A percentile compares a stretch with the other conserved stretches of the same genome.
phyloP scores from a whole-genome alignment of 2,797 vertebrate species.

The Cottoperca gobio region DNA sequence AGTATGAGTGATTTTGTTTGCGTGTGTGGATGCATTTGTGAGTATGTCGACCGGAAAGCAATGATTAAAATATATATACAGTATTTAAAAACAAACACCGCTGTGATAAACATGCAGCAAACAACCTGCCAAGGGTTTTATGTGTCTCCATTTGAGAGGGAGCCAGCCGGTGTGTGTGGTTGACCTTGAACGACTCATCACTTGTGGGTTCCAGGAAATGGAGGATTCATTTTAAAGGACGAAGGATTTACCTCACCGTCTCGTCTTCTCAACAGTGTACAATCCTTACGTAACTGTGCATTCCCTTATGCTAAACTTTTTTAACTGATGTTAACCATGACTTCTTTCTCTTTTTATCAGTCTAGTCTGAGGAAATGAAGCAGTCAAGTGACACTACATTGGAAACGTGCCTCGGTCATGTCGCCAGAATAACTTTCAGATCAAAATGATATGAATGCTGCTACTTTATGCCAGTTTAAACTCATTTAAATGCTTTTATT shows the following conservation, averaged over 20 bases:
- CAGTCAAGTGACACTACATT: no score
- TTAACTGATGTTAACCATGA: neutral
- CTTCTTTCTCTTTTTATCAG: neutral
- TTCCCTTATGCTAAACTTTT: neutral
- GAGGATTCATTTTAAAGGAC: constrained; percentile 1
- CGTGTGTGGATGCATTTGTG: constrained; percentile 9
- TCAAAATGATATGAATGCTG: no score
- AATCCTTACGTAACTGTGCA: neutral
- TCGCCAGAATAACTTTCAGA: no score
- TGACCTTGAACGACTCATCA: constrained; percentile 5
- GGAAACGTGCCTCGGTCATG: no score
- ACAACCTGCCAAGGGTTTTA: neutral
- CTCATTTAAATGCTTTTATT: no score
- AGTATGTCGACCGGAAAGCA: neutral
- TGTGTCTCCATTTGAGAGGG: neutral
- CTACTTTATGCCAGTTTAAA: no score
- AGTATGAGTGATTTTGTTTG: constrained; percentile 1
- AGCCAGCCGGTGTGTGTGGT: neutral
- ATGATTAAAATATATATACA: constrained; percentile 8
- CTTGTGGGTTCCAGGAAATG: constrained; percentile 2
- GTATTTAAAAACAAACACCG: neutral
- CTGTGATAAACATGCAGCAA: constrained; percentile 6
- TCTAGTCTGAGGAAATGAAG: no score
- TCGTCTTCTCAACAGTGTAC: neutral
- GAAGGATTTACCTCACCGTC: constrained; percentile 3